phyloP scores from a whole-genome alignment of 2,797 vertebrate genomes.

The Lepilemur ruficaudatus region DNA sequence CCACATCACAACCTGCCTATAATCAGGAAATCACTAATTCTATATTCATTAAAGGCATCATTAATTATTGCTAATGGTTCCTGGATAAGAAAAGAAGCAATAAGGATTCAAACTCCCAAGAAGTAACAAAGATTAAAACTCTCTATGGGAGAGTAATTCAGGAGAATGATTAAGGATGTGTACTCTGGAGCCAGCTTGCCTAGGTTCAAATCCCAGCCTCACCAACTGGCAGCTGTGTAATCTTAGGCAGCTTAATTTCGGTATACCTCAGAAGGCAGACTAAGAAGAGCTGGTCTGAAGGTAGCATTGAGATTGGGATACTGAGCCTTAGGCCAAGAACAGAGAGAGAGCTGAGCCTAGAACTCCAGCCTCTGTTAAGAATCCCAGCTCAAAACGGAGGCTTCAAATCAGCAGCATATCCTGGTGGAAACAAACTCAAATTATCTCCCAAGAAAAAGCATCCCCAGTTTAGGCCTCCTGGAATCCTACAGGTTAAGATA shows the following conservation, averaged over 20 bases:
- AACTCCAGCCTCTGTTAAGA: background rate
- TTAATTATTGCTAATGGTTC: background rate
- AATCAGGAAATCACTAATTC: background rate
- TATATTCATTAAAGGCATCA: constrained; percentile 17
- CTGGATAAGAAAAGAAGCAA: background rate
- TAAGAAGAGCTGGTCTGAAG: background rate
- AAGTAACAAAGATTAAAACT: background rate
- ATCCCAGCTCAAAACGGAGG: background rate
- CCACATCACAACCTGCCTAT: background rate
- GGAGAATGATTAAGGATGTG: background rate
- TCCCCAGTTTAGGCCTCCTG: background rate
- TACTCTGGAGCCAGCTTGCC: background rate
- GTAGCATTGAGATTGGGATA: background rate
- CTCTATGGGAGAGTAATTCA: background rate
- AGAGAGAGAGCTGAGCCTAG: background rate
- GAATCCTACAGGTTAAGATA: constrained; percentile 21
- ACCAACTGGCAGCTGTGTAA: background rate
- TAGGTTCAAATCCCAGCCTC: background rate
- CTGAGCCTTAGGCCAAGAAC: background rate
- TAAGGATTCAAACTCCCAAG: constrained; percentile 23
- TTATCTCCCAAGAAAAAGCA: background rate
- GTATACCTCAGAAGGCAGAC: background rate
- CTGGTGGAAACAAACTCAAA: background rate
- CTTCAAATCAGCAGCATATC: background rate
- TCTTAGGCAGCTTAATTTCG: background rate